phyloP scores from a whole-genome alignment of 2,888 invertebrate genomes.

The Ophioninae sp. region DNA sequence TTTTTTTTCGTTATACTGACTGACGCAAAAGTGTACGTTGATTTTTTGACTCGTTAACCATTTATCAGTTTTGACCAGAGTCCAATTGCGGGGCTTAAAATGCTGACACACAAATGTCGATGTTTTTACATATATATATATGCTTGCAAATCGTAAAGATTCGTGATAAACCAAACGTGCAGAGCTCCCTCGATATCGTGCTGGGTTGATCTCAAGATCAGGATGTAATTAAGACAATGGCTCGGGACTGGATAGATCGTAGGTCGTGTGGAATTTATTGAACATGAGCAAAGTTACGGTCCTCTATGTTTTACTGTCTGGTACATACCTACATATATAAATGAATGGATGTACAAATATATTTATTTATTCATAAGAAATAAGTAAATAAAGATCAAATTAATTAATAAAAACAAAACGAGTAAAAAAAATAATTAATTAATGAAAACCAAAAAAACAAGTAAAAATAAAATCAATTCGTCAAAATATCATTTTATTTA shows the following conservation, averaged over 20 bases:
- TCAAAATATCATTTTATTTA: too few species aligned
- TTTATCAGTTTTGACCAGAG: constrained; percentile 31
- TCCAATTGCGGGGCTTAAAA: constrained; percentile 6
- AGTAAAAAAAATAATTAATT: too few species aligned
- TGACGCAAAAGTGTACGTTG: background rate
- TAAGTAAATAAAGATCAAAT: too few species aligned
- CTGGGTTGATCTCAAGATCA: constrained; percentile 54
- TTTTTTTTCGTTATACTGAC: constrained; percentile 4
- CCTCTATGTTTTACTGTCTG: background rate
- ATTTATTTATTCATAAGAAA: background rate
- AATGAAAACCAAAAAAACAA: background rate
- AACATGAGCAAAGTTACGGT: background rate
- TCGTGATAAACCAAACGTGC: constrained; percentile 33
- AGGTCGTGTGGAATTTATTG: constrained; percentile 51
- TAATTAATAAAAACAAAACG: background rate
- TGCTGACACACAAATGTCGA: background rate
- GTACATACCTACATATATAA: background rate
- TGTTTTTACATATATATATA: background rate
- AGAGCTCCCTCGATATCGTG: constrained; percentile 30
- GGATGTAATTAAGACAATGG: constrained; percentile 65
- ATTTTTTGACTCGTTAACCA: background rate
- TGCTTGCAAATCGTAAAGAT: constrained; percentile 6
- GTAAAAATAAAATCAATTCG: too few species aligned
- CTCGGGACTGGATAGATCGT: constrained; percentile 33
- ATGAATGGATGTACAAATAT: background rate